Evolutionary conservation across 2,797 vertebrate species (phyloP).

Genomic region (Lacerta bilineata): DNA sequence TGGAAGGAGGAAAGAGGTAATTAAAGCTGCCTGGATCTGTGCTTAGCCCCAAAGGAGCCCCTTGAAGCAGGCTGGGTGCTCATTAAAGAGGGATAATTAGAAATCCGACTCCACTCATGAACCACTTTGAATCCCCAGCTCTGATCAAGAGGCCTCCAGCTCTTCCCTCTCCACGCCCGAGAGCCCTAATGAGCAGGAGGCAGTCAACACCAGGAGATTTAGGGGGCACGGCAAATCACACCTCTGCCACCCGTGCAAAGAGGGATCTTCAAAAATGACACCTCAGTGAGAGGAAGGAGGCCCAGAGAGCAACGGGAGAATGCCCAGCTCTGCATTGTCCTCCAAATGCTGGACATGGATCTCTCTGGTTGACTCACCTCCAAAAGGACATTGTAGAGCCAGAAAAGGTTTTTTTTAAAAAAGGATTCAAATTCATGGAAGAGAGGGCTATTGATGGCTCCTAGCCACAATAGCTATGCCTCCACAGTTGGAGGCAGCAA

Average conservation of each 20-base stretch:
- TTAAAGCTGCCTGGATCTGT: constrained; percentile 60
- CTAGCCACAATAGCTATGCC: too few relatives aligned
- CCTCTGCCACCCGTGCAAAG: neutral
- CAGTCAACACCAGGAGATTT: neutral
- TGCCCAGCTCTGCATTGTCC: neutral
- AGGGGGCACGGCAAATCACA: accelerated
- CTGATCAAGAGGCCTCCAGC: neutral
- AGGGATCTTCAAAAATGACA: accelerated
- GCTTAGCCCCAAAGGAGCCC: constrained; percentile 62
- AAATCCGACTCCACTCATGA: constrained; percentile 60
- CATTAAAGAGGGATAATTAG: constrained; percentile 73
- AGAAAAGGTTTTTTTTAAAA: too few relatives aligned
- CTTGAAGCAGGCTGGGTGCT: constrained; percentile 65
- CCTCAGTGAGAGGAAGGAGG: accelerated
- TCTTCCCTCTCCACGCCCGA: neutral
- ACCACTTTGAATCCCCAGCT: constrained; percentile 42
- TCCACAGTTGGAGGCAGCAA: too few relatives aligned
- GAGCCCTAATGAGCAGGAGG: constrained; percentile 19
- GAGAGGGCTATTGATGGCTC: too few relatives aligned
- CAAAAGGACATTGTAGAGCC: too few relatives aligned
- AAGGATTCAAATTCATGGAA: too few relatives aligned
- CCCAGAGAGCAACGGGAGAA: accelerated
- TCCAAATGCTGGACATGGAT: neutral
- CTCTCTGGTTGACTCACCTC: too few relatives aligned
- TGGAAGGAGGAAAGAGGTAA: constrained; percentile 60